A percentile compares a stretch with the other conserved stretches of the same genome.
phyloP scores from a whole-genome alignment of 2,113 vertebrate genomes.

The Thamnophis sirtalis region DNA sequence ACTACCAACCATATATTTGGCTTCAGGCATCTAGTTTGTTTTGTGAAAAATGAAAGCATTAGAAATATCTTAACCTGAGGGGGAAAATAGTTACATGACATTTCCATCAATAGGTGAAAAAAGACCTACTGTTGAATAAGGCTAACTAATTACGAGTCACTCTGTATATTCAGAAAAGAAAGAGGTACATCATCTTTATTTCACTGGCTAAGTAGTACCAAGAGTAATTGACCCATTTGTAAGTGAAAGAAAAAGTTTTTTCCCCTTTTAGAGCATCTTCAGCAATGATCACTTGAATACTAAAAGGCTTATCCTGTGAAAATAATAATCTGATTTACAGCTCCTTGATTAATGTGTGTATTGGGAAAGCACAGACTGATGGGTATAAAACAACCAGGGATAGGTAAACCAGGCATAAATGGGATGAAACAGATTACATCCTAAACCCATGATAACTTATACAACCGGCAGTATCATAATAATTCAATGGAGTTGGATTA shows the following conservation, averaged over 20 bases:
- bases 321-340: neutral
- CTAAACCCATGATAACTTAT: neutral
- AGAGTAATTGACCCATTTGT: slow-evolving; percentile 59
- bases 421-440: neutral
- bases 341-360: neutral
- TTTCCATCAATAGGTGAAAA: slow-evolving; percentile 34
- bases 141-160: slow-evolving; percentile 37
- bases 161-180: slow-evolving; percentile 31
- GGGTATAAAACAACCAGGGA: neutral
- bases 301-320: neutral
- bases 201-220: slow-evolving; percentile 55
- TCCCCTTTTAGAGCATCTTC: slow-evolving; percentile 51
- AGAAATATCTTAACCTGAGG: neutral
- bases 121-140: slow-evolving; percentile 26
- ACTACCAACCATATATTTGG: neutral
- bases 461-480: neutral
- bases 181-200: slow-evolving; percentile 49
- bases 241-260: slow-evolving; percentile 56
- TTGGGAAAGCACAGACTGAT: neutral
- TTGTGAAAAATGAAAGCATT: neutral
- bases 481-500: neutral
- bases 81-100: slow-evolving; percentile 23
- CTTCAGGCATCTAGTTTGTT: neutral
- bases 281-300: slow-evolving; percentile 35
- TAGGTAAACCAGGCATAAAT: neutral